Conservation (phyloP, 2,888 invertebrate genomes). For the Drosophila robusta region DNA sequence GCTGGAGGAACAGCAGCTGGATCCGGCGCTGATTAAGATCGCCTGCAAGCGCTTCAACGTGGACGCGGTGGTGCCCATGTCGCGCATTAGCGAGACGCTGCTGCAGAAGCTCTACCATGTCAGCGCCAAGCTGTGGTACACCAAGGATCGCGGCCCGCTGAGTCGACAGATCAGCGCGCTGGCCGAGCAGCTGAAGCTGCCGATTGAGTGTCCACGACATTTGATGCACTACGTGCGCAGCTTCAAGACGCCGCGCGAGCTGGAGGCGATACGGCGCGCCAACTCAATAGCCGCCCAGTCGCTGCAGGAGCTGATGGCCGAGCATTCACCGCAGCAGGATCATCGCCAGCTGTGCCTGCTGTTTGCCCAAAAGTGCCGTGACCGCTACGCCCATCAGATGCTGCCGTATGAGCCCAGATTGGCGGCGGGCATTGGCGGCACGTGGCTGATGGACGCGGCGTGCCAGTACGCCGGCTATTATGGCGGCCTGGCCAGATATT, state of each 20-base stretch:
- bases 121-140: slow-evolving; percentile 49
- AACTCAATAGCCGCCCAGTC: slow-evolving; percentile 47
- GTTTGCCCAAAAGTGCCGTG: slow-evolving; percentile 40
- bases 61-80: slow-evolving; percentile 37
- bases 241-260: slow-evolving; percentile 40
- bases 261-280: slow-evolving; percentile 27
- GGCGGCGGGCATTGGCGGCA: background rate
- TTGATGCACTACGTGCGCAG: slow-evolving; percentile 35
- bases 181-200: slow-evolving; percentile 20
- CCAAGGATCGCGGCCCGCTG: slow-evolving; percentile 1
- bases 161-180: slow-evolving; percentile 30
- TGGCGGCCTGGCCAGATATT: slow-evolving; percentile 50
- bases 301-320: slow-evolving; percentile 42
- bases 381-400: slow-evolving; percentile 22
- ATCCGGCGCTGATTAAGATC: slow-evolving; percentile 13
- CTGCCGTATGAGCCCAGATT: slow-evolving; percentile 28
- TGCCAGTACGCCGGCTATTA: slow-evolving; percentile 60
- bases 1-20: background rate
- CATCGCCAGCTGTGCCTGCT: slow-evolving; percentile 13
- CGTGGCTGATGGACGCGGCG: slow-evolving; percentile 48
- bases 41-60: slow-evolving; percentile 47
- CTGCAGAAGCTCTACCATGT: background rate
- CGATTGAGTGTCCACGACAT: slow-evolving; percentile 35
- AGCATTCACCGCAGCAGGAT: slow-evolving; percentile 12
- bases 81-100: slow-evolving; percentile 23